Percentiles rank a stretch among this genome's conserved stretches.
Evolutionary conservation across 2,113 vertebrate species (phyloP).

Genomic region (Platycercus adscitus): DNA sequence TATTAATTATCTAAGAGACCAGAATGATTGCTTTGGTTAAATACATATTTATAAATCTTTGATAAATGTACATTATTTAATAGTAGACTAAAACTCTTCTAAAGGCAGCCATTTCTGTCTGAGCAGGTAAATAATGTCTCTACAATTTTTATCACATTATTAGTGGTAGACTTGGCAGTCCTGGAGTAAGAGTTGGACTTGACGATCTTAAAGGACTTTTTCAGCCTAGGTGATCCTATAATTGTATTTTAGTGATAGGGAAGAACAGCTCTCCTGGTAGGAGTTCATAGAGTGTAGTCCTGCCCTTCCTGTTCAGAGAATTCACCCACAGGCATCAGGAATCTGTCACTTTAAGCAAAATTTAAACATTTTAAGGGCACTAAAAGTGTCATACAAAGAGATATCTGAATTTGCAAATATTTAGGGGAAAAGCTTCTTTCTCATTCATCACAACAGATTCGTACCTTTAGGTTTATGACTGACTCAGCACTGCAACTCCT

Average conservation of each 20-base stretch:
- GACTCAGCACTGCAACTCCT: neutral
- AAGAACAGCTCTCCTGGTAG: neutral
- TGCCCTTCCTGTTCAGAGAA: neutral
- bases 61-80: conserved; percentile 63
- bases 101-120: conserved; percentile 24
- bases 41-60: conserved; percentile 73
- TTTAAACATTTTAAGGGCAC: neutral
- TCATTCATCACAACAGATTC: neutral
- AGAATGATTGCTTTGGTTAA: conserved; percentile 50
- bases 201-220: neutral
- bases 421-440: neutral
- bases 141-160: conserved; percentile 33
- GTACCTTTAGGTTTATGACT: neutral
- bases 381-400: neutral
- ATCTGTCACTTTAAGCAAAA: neutral
- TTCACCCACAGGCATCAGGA: neutral
- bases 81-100: conserved; percentile 51
- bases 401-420: neutral
- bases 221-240: neutral
- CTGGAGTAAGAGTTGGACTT: neutral
- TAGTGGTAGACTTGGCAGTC: neutral
- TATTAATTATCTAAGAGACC: conserved; percentile 71
- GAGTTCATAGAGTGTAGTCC: neutral
- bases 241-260: neutral
- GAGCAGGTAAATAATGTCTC: conserved; percentile 62